Evolutionary conservation across 2,888 invertebrate genomes (phyloP).

Genomic region (Drymonia ruficornis): DNA sequence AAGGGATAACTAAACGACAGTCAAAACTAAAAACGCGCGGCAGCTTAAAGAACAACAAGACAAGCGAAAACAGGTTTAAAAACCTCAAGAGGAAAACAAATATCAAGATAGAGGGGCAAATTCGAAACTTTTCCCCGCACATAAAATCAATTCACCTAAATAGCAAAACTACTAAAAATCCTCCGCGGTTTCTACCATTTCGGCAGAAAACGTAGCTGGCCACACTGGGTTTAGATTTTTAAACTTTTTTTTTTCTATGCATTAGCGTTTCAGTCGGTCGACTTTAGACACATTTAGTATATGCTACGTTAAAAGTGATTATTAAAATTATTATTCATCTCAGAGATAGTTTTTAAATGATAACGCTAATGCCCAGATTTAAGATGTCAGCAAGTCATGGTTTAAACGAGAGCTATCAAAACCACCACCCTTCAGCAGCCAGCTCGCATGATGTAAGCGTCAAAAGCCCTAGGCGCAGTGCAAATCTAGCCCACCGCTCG

Average conservation of each 20-base stretch:
- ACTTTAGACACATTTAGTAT: not conserved
- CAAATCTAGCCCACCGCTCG: conserved; percentile 57
- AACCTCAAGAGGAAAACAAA: conserved; percentile 44
- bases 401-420: conserved; percentile 16
- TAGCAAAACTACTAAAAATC: conserved; percentile 46
- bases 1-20: conserved; percentile 43
- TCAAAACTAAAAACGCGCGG: conserved; percentile 62
- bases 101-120: conserved; percentile 41
- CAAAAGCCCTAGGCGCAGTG: conserved; percentile 50
- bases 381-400: not conserved
- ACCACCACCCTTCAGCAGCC: conserved; percentile 27
- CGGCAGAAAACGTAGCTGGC: conserved; percentile 33
- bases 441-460: conserved; percentile 32
- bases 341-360: not conserved
- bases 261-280: not conserved
- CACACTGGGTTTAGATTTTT: conserved; percentile 22
- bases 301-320: not conserved
- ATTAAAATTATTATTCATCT: no score
- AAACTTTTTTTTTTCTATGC: conserved; percentile 9
- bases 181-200: conserved; percentile 28
- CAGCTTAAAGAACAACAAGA: conserved; percentile 47
- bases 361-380: not conserved
- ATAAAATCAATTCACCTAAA: conserved; percentile 41
- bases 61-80: conserved; percentile 50
- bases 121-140: conserved; percentile 55